Evolutionary conservation across 2,113 vertebrate species (phyloP).

Genomic region (Oenanthe melanoleuca): DNA sequence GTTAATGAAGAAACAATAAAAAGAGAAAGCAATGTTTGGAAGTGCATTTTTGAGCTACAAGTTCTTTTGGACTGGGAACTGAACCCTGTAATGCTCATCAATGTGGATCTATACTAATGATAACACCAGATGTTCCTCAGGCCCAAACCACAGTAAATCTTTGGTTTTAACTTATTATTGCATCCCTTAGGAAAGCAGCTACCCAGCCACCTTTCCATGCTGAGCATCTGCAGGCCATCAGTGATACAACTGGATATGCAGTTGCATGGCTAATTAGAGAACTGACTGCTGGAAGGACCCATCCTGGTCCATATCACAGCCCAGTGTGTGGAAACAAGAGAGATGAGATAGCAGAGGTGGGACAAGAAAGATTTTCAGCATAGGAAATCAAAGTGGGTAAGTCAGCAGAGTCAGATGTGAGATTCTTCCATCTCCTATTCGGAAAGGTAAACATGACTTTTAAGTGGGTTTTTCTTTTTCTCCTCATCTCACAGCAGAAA

Average conservation of each 20-base stretch:
- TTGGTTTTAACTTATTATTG: not conserved
- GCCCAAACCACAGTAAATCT: not conserved
- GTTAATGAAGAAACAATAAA: not conserved
- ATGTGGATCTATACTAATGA: not conserved
- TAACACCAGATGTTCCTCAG: not conserved
- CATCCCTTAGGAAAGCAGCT: constrained; percentile 13
- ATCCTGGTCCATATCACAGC: not conserved
- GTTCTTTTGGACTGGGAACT: not conserved
- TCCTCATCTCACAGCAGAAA: not conserved
- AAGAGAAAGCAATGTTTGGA: not conserved
- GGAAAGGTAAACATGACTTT: not conserved
- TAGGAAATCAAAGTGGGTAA: not conserved
- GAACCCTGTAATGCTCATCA: not conserved
- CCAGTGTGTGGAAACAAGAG: not conserved
- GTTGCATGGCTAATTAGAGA: not conserved
- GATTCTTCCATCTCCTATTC: not conserved
- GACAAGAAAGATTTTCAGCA: not conserved
- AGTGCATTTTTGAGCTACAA: not conserved
- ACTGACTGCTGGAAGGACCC: not conserved
- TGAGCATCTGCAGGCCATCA: not conserved
- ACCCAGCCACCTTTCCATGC: not conserved
- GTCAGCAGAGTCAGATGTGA: not conserved
- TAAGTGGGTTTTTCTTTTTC: not conserved
- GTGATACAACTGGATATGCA: not conserved
- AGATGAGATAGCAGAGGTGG: not conserved